Base-by-base conservation (phyloP, 2,888 invertebrate genomes). In the Polia nebulosa region DNA sequence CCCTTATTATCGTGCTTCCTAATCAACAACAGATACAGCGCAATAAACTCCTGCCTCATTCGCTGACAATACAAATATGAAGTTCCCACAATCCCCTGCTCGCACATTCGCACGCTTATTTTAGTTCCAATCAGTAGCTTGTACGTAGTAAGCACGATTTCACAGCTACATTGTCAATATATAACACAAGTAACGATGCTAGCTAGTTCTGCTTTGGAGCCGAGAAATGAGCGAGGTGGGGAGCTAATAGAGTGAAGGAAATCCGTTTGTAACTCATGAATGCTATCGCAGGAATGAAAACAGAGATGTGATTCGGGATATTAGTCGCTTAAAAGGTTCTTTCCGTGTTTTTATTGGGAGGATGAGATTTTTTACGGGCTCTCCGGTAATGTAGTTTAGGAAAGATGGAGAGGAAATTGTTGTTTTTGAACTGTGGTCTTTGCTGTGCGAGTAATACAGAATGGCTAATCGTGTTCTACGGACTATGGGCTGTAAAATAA, bases 101-200 rank as follows among this genome's bases (percentile, higher is more conserved):
- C 64, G 67, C 55, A 64, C 82, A 72, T 78, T 78, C 58, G 39
- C 63, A 66, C 69, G 80, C 63, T 82, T 73, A 78, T 69, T 80
- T 80, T 80, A 70, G 59, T 74, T 72, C 82, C 82, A 80, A 82
- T 82, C 84, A 82, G 74, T 49, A 70, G 29, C 82, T 27, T 66
- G 70, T 72, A 68, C 32, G 70, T 72, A 68, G 80, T 70, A 77
- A 82, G 84, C 82, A 72, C 80, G 67, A 82, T 77, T 74, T 78
- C 84, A 82, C 80, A 72, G 69, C 73, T 75, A 69, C 60, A 64
- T 72, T 84, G 83, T 84, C 80, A 82, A 82, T 82, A 82, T 72
- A 80, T 69, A 81, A 81, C 72, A 72, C 68, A 80, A 80, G 82
- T 80, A 72, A 74, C 82, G 55, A 7, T 29, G 58, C 61, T 68